Conservation (phyloP, 2,797 vertebrate species). For the Florisuga fusca region DNA sequence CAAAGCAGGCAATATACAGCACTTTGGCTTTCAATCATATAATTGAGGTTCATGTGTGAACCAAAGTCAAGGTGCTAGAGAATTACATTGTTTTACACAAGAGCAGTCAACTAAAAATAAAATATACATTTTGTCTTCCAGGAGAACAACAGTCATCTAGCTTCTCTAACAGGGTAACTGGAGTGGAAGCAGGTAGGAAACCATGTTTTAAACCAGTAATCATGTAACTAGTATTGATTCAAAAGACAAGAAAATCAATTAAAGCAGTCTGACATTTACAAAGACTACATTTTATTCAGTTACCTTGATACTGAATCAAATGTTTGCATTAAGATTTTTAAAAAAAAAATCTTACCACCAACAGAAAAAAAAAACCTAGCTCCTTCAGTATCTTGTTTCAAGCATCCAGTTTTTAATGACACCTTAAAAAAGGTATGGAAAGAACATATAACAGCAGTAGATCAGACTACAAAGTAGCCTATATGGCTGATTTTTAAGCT, state of each 20-base stretch:
- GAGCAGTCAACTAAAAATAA: not conserved
- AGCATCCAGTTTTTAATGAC: not conserved
- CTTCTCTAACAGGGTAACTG: not conserved
- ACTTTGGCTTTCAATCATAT: not conserved
- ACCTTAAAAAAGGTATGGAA: not conserved
- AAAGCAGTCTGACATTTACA: not conserved
- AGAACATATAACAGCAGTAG: not conserved
- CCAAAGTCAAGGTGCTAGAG: not conserved
- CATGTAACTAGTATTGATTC: not conserved
- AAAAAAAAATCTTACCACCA: not conserved
- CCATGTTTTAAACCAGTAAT: not conserved
- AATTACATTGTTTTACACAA: not conserved
- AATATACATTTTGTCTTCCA: not conserved
- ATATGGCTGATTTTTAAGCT: not conserved
- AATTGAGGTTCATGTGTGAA: not conserved
- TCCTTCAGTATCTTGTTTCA: not conserved
- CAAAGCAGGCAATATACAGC: not conserved
- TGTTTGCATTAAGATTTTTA: too few relatives aligned
- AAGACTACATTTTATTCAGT: not conserved
- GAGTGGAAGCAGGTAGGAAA: not conserved
- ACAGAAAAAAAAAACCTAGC: not conserved
- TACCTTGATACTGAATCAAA: not conserved
- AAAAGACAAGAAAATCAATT: not conserved
- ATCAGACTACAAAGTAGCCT: not conserved
- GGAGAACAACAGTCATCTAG: not conserved